A percentile compares a stretch with the other conserved stretches of the same genome.
Evolutionary conservation across 2,888 invertebrate species (phyloP).

Genomic region (Hirtodrosophila alboralis): DNA sequence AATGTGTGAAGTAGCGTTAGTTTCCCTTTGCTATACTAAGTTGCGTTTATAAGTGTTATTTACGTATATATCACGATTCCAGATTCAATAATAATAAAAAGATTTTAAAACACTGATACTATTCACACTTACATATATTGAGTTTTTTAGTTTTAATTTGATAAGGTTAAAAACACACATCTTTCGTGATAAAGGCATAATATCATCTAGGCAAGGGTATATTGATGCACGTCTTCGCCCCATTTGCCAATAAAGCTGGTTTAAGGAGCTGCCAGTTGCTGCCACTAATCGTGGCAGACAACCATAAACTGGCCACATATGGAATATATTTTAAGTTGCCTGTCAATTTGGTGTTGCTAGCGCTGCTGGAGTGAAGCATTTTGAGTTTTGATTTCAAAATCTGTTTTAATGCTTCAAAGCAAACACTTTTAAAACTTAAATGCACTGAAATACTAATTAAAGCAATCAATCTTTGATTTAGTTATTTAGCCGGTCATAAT

Average conservation of each 20-base stretch:
- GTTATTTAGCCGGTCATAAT: background rate
- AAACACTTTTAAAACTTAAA: slow-evolving; percentile 26
- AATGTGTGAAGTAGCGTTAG: too few relatives aligned
- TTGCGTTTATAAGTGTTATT: too few relatives aligned
- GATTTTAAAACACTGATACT: too few relatives aligned
- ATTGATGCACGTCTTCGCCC: slow-evolving; percentile 58
- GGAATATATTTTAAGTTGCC: slow-evolving; percentile 55
- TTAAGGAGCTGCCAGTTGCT: slow-evolving; percentile 61
- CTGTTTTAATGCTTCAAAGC: slow-evolving; percentile 15
- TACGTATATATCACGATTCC: too few relatives aligned
- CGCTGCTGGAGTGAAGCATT: slow-evolving; percentile 53
- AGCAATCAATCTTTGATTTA: slow-evolving; percentile 2
- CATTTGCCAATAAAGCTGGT: slow-evolving; percentile 64
- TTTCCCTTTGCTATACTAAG: too few relatives aligned
- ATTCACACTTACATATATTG: too few relatives aligned
- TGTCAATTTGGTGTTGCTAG: slow-evolving; percentile 62
- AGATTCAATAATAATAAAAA: too few relatives aligned
- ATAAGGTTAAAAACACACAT: too few relatives aligned
- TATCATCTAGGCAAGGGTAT: slow-evolving; percentile 1
- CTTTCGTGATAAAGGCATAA: background rate
- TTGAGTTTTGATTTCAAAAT: slow-evolving; percentile 51
- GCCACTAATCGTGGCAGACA: slow-evolving; percentile 66
- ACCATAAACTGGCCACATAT: slow-evolving; percentile 62
- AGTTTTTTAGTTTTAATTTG: too few relatives aligned
- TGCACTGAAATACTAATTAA: slow-evolving; percentile 13